These are phyloP conservation scores for Pipistrellus pipistrellus DNA, from an alignment of 2,797 vertebrate genomes.

Conservation along the genomic window DNA sequence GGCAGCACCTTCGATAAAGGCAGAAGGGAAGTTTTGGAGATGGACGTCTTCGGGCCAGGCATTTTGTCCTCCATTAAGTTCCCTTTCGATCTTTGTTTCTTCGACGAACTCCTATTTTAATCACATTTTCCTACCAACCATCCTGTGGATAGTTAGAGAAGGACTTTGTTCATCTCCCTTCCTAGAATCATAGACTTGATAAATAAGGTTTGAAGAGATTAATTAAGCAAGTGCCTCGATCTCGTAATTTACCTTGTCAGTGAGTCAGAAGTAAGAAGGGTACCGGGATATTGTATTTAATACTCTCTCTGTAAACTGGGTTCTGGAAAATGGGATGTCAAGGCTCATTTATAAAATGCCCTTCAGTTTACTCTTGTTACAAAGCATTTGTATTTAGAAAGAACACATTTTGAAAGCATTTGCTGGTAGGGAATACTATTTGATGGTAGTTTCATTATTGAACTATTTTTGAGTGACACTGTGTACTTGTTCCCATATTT, in stretches of 20 bases:
- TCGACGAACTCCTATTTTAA: neutral
- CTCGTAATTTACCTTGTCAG: neutral
- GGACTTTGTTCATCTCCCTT: neutral
- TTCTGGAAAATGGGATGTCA: neutral
- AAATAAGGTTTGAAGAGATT: neutral
- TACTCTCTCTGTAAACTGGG: neutral
- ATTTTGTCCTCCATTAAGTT: neutral
- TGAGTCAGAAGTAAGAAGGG: neutral
- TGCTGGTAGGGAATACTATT: neutral
- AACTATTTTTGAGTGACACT: constrained; percentile 46
- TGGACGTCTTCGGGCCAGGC: neutral
- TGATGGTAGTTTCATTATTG: neutral
- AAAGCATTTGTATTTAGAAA: neutral
- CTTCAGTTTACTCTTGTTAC: constrained; percentile 1
- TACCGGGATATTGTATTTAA: neutral
- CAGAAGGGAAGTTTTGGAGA: neutral
- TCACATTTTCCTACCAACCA: neutral
- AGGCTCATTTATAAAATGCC: neutral
- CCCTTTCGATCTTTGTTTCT: neutral
- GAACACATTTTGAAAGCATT: constrained; percentile 13
- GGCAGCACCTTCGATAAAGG: neutral
- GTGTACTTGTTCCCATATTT: neutral
- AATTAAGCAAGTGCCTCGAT: neutral
- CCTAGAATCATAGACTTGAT: neutral
- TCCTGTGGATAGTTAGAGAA: neutral